Base-by-base conservation (phyloP, 2,888 invertebrate species). In the Arge pagana region DNA sequence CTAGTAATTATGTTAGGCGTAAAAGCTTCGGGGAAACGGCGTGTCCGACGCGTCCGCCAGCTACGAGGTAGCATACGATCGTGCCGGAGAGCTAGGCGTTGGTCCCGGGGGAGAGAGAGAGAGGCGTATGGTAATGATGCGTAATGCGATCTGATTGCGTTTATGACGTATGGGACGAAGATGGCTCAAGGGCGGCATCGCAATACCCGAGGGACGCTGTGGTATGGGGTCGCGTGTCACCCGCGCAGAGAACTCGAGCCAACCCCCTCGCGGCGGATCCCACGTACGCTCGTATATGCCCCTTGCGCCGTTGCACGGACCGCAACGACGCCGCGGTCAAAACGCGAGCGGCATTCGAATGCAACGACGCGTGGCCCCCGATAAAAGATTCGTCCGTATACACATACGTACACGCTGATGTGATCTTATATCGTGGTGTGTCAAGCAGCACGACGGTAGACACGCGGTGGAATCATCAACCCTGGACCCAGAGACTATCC, bases 101-200 rank as follows among this genome's bases (percentile, higher is more conserved):
- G 18, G 37, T 18, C 10, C 37, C 16, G 18, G 33, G 33, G 23
- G 31, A 33, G 45, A 39, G 51, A 39, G 43, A 11, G 42, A 53
- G 53, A 50, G 53, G 59, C 63, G 60, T 62, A 67, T 66, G 65
- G 61, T 67, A 67, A 68, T 68, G 62, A 64, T 61, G 62, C 62
- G 65, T 67, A 68, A 68, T 68, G 63, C 66, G 66, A 67, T 67
- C 65, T 62, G 66, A 68, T 68, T 66, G 65, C 66, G 60, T 64
- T 65, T 63, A 66, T 64, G 67, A 67, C 64, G 66, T 63, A 64
- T 61, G 65, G 61, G 61, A 23, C 18, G 41, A 6, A 49, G 41
- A 48, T 19, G 21, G 36, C 36, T 10, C 40, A 50, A 52, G 48
- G 39, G 19, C 13, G 40, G 21, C 39, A 33, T 11, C 15, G 26